Base-by-base conservation (phyloP, 2,888 invertebrate genomes). In the Aphidius colemani region DNA sequence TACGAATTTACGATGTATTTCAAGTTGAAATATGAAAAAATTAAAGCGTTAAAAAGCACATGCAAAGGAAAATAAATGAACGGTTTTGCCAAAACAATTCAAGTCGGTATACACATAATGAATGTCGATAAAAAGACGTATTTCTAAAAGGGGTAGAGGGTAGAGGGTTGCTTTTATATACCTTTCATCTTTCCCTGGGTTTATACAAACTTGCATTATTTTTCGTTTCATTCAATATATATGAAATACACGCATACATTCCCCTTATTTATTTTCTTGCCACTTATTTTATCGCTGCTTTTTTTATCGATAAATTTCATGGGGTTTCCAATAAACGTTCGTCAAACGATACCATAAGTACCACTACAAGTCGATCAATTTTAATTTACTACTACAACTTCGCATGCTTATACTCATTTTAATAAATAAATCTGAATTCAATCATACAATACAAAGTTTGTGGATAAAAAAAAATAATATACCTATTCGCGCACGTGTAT, bases 51-150 rank as follows among this genome's bases (percentile, higher is more conserved):
- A 72, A 74, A 75, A 75, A 75, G 74, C 73, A 71, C 74, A 73
- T 70, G 73, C 72, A 76, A 77, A 74, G 73, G 76, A 71, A 79
- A 79, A 80, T 74, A 79, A 79, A 78, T 76, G 78, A 78, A 74
- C 74, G 73, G 62, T 53, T 18, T 18, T 75, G 74, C 72, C 78
- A 75, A 78, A 79, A 79, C 79, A 80, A 79, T 78, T 77, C 78
- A 75, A 76, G 73, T 69, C 74, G 72, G 74, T 74, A 72, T 74
- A 10, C 71, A 72, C 75, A 75, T 74, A 74, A 30, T 30, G 30
- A 30, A 30, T 30, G 30, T 30, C 30, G 30, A 30, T 30, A 5
- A 30, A 30, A 30, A 30, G 30, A 4, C 30, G 30, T 30, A 30
- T 30, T 30, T 30, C 30, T 30, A 30, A 30, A 30, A 2, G 13